A percentile compares a stretch with the other conserved stretches of the same genome.
phyloP scores from a whole-genome alignment of 2,888 invertebrate genomes.

The Sericinus montela region DNA sequence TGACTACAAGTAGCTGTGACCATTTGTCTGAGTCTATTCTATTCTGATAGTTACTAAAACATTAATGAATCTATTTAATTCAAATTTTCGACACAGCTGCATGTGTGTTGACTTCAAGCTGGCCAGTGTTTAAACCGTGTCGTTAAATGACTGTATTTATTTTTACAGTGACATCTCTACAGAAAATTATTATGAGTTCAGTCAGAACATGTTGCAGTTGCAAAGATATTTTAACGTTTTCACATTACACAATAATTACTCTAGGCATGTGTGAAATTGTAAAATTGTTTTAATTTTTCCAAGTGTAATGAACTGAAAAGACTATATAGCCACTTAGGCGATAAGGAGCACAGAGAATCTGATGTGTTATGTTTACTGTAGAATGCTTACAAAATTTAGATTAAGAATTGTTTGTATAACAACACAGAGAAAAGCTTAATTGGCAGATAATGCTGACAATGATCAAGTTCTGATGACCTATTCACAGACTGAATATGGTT shows the following conservation, averaged over 20 bases:
- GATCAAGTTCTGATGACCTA: no score
- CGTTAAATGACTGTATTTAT: slow-evolving; percentile 74
- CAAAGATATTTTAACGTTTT: slow-evolving; percentile 73
- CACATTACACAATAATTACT: slow-evolving; percentile 62
- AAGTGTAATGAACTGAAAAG: slow-evolving; percentile 6
- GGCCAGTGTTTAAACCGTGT: slow-evolving; percentile 41
- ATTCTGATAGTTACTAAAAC: background rate
- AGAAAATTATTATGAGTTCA: slow-evolving; percentile 66
- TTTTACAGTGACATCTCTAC: slow-evolving; percentile 77
- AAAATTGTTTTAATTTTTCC: slow-evolving; percentile 18
- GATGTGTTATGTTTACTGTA: background rate
- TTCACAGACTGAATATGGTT: no score
- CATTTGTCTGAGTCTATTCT: background rate
- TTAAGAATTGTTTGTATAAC: no score
- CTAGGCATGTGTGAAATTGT: slow-evolving; percentile 63
- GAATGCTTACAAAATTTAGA: no score
- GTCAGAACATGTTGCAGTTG: slow-evolving; percentile 69
- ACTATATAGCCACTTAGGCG: background rate
- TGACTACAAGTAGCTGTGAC: background rate
- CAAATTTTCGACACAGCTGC: slow-evolving; percentile 28
- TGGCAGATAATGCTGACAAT: no score
- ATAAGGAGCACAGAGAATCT: background rate
- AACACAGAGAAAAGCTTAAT: no score
- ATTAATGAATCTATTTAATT: slow-evolving; percentile 7
- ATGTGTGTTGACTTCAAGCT: slow-evolving; percentile 33